phyloP scores from a whole-genome alignment of 2,888 invertebrate species.

The Syrphus vitripennis region DNA sequence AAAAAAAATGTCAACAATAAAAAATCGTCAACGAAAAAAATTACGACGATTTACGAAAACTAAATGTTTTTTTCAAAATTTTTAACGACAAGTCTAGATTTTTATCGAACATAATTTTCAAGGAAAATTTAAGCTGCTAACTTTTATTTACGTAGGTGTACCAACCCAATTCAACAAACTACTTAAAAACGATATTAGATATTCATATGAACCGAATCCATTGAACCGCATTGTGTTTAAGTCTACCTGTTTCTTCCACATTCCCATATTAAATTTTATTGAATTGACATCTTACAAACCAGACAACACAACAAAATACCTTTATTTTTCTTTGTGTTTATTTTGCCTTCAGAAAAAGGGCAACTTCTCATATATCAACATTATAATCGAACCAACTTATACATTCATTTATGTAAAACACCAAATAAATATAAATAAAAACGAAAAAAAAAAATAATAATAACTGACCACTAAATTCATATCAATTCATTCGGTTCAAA shows the following conservation, averaged over 20 bases:
- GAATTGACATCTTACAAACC: not conserved
- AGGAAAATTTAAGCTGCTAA: too few species aligned
- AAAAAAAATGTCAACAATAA: too few species aligned
- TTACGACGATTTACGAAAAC: too few species aligned
- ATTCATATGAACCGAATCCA: not conserved
- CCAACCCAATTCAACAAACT: too few species aligned
- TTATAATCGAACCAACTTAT: constrained; percentile 8
- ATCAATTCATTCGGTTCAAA: not conserved
- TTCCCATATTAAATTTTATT: constrained; percentile 2
- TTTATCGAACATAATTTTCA: too few species aligned
- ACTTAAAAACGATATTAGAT: too few species aligned
- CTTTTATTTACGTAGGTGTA: too few species aligned
- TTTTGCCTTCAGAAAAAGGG: not conserved
- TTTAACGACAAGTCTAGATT: too few species aligned
- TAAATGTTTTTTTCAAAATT: too few species aligned
- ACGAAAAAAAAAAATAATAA: not conserved
- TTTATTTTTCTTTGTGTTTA: not conserved
- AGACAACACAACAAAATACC: not conserved
- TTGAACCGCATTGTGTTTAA: not conserved
- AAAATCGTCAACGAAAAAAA: too few species aligned
- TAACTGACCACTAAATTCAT: not conserved
- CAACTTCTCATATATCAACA: constrained; percentile 2
- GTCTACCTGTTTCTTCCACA: not conserved
- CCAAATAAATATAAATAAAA: constrained; percentile 8
- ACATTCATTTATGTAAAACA: constrained; percentile 13